A percentile compares a stretch with the other conserved stretches of the same genome.
Conservation (phyloP, 2,113 vertebrate species). For the Ciconia stormi region DNA sequence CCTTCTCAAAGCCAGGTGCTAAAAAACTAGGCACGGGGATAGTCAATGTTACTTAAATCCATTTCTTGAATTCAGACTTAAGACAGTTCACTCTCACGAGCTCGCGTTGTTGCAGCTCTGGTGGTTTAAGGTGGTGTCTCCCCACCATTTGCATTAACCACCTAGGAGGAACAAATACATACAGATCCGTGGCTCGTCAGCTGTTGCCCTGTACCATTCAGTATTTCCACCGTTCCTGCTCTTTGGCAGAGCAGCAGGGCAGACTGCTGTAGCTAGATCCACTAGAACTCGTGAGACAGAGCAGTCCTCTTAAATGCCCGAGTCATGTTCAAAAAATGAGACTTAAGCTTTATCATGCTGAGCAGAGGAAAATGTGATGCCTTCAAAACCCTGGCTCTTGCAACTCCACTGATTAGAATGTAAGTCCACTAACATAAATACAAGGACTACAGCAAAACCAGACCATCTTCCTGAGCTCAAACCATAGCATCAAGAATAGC, state of each 20-base stretch:
- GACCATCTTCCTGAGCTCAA: not conserved
- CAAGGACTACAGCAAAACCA: not conserved
- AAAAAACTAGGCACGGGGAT: not conserved
- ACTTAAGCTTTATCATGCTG: not conserved
- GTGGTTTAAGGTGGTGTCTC: not conserved
- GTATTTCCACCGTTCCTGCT: not conserved
- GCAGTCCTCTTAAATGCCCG: not conserved
- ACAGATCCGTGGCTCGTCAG: accelerated
- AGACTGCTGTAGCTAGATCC: not conserved
- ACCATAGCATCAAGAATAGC: not conserved
- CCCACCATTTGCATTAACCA: not conserved
- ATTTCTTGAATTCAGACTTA: not conserved
- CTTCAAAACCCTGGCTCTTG: not conserved
- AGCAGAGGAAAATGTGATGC: not conserved
- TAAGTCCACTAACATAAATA: not conserved
- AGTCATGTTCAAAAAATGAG: not conserved
- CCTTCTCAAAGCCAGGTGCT: not conserved
- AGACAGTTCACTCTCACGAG: not conserved
- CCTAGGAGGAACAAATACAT: not conserved
- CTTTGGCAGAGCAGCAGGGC: not conserved
- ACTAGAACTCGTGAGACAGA: not conserved
- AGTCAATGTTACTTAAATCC: not conserved
- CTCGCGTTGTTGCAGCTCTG: accelerated
- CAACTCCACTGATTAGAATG: not conserved
- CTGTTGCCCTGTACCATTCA: not conserved